Evolutionary conservation across 2,888 invertebrate genomes (phyloP).

Genomic region (Tanypteryx hageni): DNA sequence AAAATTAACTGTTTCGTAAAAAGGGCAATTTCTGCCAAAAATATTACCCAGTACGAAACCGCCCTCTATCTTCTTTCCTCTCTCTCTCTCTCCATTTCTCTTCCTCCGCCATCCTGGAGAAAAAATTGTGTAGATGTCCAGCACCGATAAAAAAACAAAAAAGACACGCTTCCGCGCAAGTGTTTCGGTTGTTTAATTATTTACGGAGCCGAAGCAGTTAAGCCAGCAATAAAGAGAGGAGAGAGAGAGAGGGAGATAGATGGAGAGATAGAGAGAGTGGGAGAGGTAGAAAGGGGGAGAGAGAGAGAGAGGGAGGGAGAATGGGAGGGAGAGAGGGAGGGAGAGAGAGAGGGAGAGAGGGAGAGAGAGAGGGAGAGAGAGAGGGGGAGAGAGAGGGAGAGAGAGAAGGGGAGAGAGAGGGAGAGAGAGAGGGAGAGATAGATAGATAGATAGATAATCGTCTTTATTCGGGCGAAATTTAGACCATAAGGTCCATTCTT

Average conservation of each 20-base stretch:
- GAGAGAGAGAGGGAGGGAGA: neutral
- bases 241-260: neutral
- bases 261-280: no score
- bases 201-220: constrained; percentile 19
- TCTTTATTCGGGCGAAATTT: no score
- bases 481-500: no score
- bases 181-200: constrained; percentile 23
- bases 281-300: neutral
- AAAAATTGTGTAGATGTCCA: neutral
- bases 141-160: neutral
- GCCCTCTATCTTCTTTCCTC: no score
- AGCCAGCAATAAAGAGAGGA: neutral
- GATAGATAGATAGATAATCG: no score
- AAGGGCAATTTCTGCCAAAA: neutral
- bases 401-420: neutral
- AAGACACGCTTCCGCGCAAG: neutral
- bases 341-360: neutral
- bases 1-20: neutral
- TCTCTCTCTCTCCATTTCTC: no score
- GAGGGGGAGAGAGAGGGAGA: no score
- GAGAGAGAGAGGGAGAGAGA: neutral
- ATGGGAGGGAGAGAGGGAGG: no score
- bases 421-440: neutral
- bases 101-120: no score
- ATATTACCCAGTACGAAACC: neutral